These are phyloP conservation scores for Cephus spinipes DNA, from an alignment of 2,888 invertebrate species.

Conservation along the genomic window DNA sequence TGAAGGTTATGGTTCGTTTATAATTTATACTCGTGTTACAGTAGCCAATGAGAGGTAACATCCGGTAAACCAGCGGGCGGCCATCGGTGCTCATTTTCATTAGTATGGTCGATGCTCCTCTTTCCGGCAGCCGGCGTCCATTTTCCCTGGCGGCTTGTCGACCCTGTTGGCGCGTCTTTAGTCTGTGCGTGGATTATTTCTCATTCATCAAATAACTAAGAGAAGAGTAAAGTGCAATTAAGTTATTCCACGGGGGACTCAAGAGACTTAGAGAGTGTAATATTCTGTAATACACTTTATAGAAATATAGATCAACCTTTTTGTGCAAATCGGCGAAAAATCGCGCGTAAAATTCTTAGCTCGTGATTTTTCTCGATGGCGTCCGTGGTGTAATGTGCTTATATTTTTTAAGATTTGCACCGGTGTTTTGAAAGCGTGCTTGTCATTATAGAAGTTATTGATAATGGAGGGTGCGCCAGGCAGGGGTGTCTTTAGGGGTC, in stretches of 20 bases:
- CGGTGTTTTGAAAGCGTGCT: background rate
- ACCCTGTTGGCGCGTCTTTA: conserved; percentile 41
- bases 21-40: no score
- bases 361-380: background rate
- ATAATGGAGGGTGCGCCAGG: conserved; percentile 46
- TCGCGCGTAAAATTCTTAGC: background rate
- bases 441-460: conserved; percentile 4
- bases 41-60: background rate
- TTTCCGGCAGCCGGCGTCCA: conserved; percentile 62
- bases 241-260: no score
- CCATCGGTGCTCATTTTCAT: background rate
- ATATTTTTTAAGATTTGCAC: background rate
- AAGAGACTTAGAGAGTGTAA: no score
- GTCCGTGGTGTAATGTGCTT: background rate
- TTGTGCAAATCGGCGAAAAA: background rate
- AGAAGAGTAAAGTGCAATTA: conserved; percentile 37
- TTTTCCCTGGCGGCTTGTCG: conserved; percentile 50
- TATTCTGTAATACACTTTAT: no score
- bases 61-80: background rate
- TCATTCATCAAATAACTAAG: conserved; percentile 13
- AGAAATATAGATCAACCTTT: no score
- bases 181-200: conserved; percentile 32
- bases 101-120: conserved; percentile 55
- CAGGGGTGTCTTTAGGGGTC: conserved; percentile 47
- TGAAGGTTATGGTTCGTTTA: no score